Evolutionary conservation across 37 sponge, comb jelly and placozoan genomes (phyloP).

Genomic region (Oopsacas minuta): DNA sequence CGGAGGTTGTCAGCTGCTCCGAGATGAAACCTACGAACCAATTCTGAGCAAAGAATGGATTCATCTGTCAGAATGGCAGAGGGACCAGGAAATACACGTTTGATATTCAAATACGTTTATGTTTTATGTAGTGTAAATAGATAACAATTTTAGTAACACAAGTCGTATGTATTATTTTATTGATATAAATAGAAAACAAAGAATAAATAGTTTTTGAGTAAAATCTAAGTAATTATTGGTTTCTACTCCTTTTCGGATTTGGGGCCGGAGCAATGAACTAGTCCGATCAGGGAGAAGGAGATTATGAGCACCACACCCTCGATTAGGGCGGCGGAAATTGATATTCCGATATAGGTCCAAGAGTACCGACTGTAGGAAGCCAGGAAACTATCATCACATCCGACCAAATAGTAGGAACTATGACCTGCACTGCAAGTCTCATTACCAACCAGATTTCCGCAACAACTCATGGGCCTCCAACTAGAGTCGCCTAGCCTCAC

Average conservation of each 20-base stretch:
- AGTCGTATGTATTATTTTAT: neutral
- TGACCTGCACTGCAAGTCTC: neutral
- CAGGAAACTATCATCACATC: neutral
- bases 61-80: neutral
- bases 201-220: neutral
- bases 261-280: neutral
- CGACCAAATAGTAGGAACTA: neutral
- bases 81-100: neutral
- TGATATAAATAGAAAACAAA: neutral
- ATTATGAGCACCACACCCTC: neutral
- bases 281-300: neutral
- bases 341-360: neutral
- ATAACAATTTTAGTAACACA: neutral
- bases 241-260: neutral
- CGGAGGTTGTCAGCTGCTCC: slow-evolving; percentile 20
- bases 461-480: neutral
- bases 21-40: neutral
- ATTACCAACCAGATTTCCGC: neutral
- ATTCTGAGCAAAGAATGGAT: slow-evolving; percentile 12
- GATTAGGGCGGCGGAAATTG: neutral
- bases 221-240: neutral
- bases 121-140: neutral
- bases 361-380: neutral
- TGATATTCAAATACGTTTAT: neutral
- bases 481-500: neutral